Percentiles rank a stretch among this genome's conserved stretches.
Conservation (phyloP, 2,797 vertebrate species). For the Alauda arvensis region DNA sequence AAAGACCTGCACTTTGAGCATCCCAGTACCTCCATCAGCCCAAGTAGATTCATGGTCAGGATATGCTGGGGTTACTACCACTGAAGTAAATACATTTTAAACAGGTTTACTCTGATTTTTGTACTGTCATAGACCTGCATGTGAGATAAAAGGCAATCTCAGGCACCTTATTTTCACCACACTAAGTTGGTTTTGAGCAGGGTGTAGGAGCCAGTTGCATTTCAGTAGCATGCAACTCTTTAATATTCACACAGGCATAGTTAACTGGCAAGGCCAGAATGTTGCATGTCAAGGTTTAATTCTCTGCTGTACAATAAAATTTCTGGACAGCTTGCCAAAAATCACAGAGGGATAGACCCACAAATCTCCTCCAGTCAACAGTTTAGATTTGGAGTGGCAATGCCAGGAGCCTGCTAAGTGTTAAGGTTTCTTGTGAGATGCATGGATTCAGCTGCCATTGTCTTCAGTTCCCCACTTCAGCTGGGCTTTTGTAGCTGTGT, state of each 20-base stretch:
- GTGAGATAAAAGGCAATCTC: background rate
- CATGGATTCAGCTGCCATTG: background rate
- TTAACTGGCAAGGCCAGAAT: background rate
- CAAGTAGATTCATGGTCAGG: background rate
- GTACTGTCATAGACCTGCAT: background rate
- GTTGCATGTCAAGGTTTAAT: background rate
- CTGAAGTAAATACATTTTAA: background rate
- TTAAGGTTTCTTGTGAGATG: background rate
- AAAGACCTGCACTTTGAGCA: background rate
- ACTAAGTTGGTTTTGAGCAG: background rate
- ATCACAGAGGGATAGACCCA: background rate
- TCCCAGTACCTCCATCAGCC: fast-evolving
- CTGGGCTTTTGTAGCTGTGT: background rate
- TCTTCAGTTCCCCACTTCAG: background rate
- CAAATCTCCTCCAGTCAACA: background rate
- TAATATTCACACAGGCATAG: background rate
- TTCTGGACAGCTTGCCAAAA: conserved; percentile 18
- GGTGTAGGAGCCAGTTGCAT: background rate
- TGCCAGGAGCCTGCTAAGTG: background rate
- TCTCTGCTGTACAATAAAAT: background rate
- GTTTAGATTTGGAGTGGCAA: background rate
- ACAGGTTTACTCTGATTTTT: background rate
- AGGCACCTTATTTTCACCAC: background rate
- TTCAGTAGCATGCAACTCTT: background rate
- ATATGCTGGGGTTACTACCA: background rate